phyloP scores from a whole-genome alignment of 1,140 invertebrate species.

The Panagrolaimus sp. region DNA sequence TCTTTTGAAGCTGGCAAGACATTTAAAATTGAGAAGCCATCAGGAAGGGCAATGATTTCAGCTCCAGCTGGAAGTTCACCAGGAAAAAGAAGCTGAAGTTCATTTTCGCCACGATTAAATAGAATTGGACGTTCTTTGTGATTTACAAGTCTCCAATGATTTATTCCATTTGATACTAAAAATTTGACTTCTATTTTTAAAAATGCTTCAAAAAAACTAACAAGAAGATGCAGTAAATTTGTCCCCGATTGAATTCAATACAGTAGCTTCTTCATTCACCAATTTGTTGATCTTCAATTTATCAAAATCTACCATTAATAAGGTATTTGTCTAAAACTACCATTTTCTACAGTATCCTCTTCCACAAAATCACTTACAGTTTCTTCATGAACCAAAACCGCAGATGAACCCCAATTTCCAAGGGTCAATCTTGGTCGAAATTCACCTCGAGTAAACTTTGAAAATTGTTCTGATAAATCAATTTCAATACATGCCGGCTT shows the following conservation, averaged over 20 bases:
- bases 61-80: constrained; percentile 2
- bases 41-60: background rate
- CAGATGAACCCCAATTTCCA: constrained; percentile 25
- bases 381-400: constrained; percentile 49
- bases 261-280: background rate
- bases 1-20: background rate
- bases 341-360: no score
- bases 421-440: background rate
- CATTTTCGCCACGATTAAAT: constrained; percentile 48
- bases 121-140: constrained; percentile 33
- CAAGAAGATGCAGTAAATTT: background rate
- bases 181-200: background rate
- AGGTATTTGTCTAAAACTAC: constrained; percentile 17
- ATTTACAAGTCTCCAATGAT: constrained; percentile 10
- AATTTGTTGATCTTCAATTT: no score
- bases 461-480: constrained; percentile 61
- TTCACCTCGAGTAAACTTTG: constrained; percentile 16
- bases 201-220: background rate
- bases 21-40: background rate
- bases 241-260: background rate
- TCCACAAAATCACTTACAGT: no score
- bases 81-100: background rate
- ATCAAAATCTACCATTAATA: background rate
- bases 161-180: background rate
- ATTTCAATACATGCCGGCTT: constrained; percentile 56